Base-by-base conservation (phyloP, 1,140 invertebrate species). In the Coelopa frigida region DNA sequence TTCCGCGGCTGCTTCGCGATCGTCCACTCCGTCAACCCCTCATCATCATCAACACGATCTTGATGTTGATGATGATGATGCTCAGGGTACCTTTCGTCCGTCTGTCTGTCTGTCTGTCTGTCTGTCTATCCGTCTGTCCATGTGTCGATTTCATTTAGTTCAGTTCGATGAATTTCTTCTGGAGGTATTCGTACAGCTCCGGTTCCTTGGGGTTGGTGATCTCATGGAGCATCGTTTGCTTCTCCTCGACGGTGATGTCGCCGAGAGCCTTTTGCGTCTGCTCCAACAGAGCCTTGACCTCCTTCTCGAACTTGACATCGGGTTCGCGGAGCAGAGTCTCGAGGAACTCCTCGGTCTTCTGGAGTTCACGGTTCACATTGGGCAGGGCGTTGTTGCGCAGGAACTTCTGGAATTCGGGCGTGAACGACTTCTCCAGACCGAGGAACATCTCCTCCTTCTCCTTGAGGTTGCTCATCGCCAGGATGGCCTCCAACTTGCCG, bases 171-270 rank as follows among this genome's bases (percentile, higher is more conserved):
- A 51, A 58, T 45, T 58, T 58, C 44, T 49, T 50, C 18, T 56
- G 53, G 27, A 58, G 17, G 47, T 40, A 58, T 36, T 56, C 49
- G n/a, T 42, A 52, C 26, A 58, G 29, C 12, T 54, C 48, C 1
- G 35, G 18, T 17, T 58, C 51, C 22, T 27, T 24, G 5, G 56
- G 55, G 32, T 58, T 58, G 15, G 55, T 58, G 23, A 58, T 45
- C 27, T 58, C 53, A 3, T 33, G 48, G 8, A 57, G 48, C 10
- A 36, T 24, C 56, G 51, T 55, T 43, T 58, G 56, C 39, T 58
- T 58, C 18, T 53, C 55, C 20, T 58, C 55, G n/a, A 55, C 24
- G 20, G 40, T 33, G 0, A 56, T 39, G 11, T 48, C 44, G 36
- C 21, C 33, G 3, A 58, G 22, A 31, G 55, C 56, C 5, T 21